Percentiles rank a stretch among this genome's conserved stretches.
phyloP scores from a whole-genome alignment of 35 echinoderm and acorn worm genomes.

The Ophioderma brevispina region DNA sequence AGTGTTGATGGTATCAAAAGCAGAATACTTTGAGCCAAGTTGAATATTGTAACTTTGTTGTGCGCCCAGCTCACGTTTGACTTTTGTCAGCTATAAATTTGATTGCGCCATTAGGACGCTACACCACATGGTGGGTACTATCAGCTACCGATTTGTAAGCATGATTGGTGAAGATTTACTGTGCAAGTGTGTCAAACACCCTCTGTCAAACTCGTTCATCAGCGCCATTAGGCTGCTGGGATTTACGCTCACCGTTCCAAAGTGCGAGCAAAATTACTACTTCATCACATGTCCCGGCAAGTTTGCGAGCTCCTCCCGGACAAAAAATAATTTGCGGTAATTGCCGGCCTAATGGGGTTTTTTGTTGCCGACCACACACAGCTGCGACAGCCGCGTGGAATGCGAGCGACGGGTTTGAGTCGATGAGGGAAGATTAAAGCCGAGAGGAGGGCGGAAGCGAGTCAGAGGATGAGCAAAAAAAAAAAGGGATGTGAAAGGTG shows the following conservation, averaged over 20 bases:
- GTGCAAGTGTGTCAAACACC: conserved; percentile 7
- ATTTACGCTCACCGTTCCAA: neutral
- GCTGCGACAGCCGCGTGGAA: too few relatives aligned
- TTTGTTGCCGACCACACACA: too few relatives aligned
- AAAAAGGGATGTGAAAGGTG: too few relatives aligned
- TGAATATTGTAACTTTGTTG: too few relatives aligned
- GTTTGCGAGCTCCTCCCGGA: neutral
- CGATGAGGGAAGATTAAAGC: too few relatives aligned
- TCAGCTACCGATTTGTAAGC: neutral
- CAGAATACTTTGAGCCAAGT: too few relatives aligned
- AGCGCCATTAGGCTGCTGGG: neutral
- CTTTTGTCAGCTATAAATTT: neutral
- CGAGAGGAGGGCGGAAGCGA: too few relatives aligned
- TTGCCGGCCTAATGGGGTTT: neutral
- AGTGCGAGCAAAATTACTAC: neutral
- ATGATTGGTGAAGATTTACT: conserved; percentile 10
- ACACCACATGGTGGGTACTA: neutral
- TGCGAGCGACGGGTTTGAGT: too few relatives aligned
- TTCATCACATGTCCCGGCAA: neutral
- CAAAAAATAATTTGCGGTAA: neutral
- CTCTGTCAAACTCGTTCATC: neutral
- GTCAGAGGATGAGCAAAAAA: too few relatives aligned
- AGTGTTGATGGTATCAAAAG: too few relatives aligned
- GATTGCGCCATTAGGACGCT: neutral
- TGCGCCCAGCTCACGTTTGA: too few relatives aligned